Evolutionary conservation across 2,113 vertebrate genomes (phyloP), one percentile per base, ranked within the genome.

Genomic region (Archocentrus centrarchus): DNA sequence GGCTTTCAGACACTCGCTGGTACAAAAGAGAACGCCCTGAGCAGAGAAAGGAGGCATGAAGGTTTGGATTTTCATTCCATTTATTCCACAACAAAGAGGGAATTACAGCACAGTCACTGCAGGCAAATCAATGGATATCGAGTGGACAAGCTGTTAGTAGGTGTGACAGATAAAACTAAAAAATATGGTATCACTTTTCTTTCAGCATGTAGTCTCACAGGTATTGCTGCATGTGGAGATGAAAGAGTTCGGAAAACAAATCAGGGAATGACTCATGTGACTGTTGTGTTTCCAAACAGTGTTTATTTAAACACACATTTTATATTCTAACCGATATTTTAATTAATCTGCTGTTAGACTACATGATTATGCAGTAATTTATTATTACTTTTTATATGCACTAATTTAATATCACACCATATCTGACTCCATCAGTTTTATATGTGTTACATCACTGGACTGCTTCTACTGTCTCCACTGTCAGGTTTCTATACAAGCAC

Each of bases 11-110:
- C 96, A 97, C 27, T 97, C 96, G 0, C 93, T 81, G 0, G 95
- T 97, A 22, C 97, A 97, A 92, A 98, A 98, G 6, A 98, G 95
- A 84, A 98, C 90, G 79, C 98, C 97, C 98, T 98, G 88, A 14
- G 82, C 18, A 81, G 39, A 60, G 32, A 78, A 32, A 20, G 57
- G 70, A 30, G 41, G 88, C 6, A 81, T 50, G 17, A 11, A 41
- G 76, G 58, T 60, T 88, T 50, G 55, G 20, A 66, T 47, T 83
- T 80, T 85, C 55, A 86, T 84, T 89, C 58, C 24, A 59, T 88
- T 89, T 81, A 87, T 50, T 73, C 61, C 37, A 63, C 32, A 79
- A 78, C 59, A 73, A 80, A 70, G 62, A 79, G 53, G 78, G 24
- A 73, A 82, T 85, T 17, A 59, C 50, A 87, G 84, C 79, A 58